phyloP scores from a whole-genome alignment of 2,888 invertebrate species.

The Drosophila kuntzei region DNA sequence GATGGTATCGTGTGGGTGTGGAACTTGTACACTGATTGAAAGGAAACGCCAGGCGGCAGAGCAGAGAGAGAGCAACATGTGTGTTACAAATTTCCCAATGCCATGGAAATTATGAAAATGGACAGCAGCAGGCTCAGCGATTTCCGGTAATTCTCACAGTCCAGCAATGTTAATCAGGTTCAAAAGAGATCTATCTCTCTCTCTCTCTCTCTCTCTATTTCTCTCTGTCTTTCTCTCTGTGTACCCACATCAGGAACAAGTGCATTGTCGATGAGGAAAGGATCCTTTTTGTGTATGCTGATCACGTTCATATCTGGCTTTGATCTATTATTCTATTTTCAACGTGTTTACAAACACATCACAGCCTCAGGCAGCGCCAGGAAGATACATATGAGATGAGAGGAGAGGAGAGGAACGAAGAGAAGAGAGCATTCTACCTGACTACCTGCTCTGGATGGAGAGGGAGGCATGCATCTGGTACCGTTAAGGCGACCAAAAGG shows the following conservation, averaged over 20 bases:
- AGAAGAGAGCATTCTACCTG: conserved; percentile 27
- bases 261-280: conserved; percentile 33
- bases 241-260: conserved; percentile 58
- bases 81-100: conserved; percentile 72
- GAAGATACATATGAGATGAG: neutral
- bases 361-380: conserved; percentile 59
- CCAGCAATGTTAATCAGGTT: conserved; percentile 41
- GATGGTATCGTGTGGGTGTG: conserved; percentile 48
- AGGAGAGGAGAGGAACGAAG: neutral
- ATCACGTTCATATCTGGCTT: conserved; percentile 65
- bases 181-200: neutral
- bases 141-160: conserved; percentile 75
- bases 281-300: conserved; percentile 50
- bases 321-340: conserved; percentile 79
- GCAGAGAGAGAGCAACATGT: conserved; percentile 52
- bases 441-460: conserved; percentile 26
- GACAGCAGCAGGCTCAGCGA: conserved; percentile 45
- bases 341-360: conserved; percentile 78
- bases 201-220: conserved; percentile 7
- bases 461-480: conserved; percentile 60
- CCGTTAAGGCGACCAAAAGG: conserved; percentile 60
- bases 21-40: conserved; percentile 58
- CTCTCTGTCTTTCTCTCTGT: neutral
- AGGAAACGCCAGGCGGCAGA: conserved; percentile 59
- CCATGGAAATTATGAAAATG: conserved; percentile 61